phyloP scores from a whole-genome alignment of 1,140 invertebrate species.

The Diuraphis noxia region DNA sequence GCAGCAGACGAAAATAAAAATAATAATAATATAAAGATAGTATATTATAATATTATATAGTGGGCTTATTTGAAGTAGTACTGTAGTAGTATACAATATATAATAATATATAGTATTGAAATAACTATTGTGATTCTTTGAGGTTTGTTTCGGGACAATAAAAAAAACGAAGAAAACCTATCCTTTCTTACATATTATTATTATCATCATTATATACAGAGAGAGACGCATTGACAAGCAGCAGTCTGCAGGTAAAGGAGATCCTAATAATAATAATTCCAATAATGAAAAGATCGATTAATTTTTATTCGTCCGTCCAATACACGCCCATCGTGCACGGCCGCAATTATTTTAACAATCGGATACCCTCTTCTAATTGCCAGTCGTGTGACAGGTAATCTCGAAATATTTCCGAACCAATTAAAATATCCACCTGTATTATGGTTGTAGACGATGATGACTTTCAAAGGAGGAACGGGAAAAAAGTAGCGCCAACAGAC shows the following conservation, averaged over 20 bases:
- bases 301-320: constrained; percentile 44
- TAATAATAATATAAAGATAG: constrained; percentile 27
- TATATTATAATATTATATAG: not conserved
- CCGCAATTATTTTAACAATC: constrained; percentile 54
- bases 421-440: constrained; percentile 49
- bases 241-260: constrained; percentile 45
- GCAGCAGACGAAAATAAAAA: constrained; percentile 5
- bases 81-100: constrained; percentile 34
- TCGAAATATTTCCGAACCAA: constrained; percentile 43
- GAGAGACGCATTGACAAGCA: constrained; percentile 40
- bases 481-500: constrained; percentile 19
- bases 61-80: constrained; percentile 46
- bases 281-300: constrained; percentile 53
- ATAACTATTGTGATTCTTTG: constrained; percentile 36
- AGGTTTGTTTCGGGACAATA: constrained; percentile 51
- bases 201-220: not conserved
- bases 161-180: constrained; percentile 48
- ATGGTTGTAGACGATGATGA: constrained; percentile 28
- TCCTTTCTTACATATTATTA: constrained; percentile 45
- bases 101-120: constrained; percentile 29
- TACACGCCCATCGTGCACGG: constrained; percentile 36
- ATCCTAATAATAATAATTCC: constrained; percentile 51
- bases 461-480: constrained; percentile 10
- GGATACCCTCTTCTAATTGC: constrained; percentile 49
- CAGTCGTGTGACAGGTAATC: constrained; percentile 52